Evolutionary conservation across 2,888 invertebrate genomes (phyloP).

Genomic region (Mimachlamys varia): DNA sequence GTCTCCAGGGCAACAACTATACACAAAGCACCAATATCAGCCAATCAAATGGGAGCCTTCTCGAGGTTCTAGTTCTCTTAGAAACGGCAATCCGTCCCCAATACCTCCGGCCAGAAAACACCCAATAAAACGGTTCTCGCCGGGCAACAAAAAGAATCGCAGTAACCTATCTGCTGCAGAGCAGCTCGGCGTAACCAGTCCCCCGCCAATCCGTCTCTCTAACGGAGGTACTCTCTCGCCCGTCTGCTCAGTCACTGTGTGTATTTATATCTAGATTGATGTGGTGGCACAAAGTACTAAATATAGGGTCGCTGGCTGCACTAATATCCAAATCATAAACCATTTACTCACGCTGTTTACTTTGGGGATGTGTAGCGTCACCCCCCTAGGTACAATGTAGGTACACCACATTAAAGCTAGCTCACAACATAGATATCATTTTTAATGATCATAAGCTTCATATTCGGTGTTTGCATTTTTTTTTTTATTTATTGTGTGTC

Average conservation of each 20-base stretch:
- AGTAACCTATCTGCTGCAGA: constrained; percentile 70
- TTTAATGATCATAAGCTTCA: background rate
- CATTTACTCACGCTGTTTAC: background rate
- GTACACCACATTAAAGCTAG: background rate
- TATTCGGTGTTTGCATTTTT: background rate
- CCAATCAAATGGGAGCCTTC: constrained; percentile 55
- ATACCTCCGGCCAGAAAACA: constrained; percentile 45
- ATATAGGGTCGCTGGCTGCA: constrained; percentile 32
- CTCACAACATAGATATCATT: constrained; percentile 6
- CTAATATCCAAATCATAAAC: background rate
- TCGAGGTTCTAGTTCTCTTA: constrained; percentile 42
- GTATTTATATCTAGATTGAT: constrained; percentile 36
- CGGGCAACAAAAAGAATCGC: constrained; percentile 47
- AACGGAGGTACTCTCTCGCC: constrained; percentile 61
- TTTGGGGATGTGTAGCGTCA: background rate
- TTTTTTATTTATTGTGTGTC: background rate
- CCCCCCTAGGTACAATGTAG: background rate
- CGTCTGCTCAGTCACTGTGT: constrained; percentile 34
- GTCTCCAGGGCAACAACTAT: constrained; percentile 58
- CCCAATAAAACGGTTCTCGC: constrained; percentile 39
- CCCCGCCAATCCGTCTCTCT: constrained; percentile 61
- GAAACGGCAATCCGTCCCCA: constrained; percentile 44
- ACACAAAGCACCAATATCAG: constrained; percentile 61
- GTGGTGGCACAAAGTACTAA: constrained; percentile 21
- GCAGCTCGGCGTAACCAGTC: constrained; percentile 72